These are phyloP conservation scores for Ptychochromis oligacanthus DNA, from an alignment of 2,113 vertebrate genomes.

Conservation along the genomic window DNA sequence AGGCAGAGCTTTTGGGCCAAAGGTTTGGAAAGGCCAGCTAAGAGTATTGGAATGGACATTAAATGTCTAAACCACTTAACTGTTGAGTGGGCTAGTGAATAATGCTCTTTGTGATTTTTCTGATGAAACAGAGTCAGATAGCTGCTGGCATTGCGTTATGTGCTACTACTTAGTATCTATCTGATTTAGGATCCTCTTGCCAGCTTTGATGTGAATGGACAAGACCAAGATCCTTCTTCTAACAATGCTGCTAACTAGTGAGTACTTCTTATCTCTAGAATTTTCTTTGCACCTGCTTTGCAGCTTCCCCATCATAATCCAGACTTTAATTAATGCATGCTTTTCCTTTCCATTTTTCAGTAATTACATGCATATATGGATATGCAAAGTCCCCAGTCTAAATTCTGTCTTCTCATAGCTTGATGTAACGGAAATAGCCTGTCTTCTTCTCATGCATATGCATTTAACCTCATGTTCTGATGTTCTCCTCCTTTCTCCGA, in stretches of 20 bases:
- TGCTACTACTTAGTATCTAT: slow-evolving; percentile 51
- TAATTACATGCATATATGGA: slow-evolving; percentile 70
- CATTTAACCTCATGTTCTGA: slow-evolving; percentile 61
- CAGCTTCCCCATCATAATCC: neutral
- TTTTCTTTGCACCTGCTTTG: slow-evolving; percentile 21
- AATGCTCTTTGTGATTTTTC: slow-evolving; percentile 65
- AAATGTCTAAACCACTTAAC: slow-evolving; percentile 73
- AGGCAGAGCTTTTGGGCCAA: slow-evolving; percentile 56
- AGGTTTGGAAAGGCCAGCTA: slow-evolving; percentile 62
- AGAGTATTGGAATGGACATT: slow-evolving; percentile 69
- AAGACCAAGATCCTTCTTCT: slow-evolving; percentile 90
- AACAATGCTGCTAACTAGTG: slow-evolving; percentile 91
- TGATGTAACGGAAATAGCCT: slow-evolving; percentile 70
- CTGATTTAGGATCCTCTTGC: slow-evolving; percentile 89
- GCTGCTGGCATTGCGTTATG: slow-evolving; percentile 51
- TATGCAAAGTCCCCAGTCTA: slow-evolving; percentile 62
- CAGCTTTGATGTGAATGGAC: slow-evolving; percentile 92
- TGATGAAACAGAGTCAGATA: slow-evolving; percentile 64
- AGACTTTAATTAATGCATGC: slow-evolving; percentile 47
- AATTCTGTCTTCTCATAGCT: slow-evolving; percentile 62
- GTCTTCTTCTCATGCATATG: slow-evolving; percentile 71
- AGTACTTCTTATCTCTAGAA: slow-evolving; percentile 64
- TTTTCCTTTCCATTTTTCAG: slow-evolving; percentile 32
- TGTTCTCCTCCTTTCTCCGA: slow-evolving; percentile 68
- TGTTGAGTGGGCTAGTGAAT: slow-evolving; percentile 59